phyloP scores from a whole-genome alignment of 2,888 invertebrate genomes.

The Candidula unifasciata region DNA sequence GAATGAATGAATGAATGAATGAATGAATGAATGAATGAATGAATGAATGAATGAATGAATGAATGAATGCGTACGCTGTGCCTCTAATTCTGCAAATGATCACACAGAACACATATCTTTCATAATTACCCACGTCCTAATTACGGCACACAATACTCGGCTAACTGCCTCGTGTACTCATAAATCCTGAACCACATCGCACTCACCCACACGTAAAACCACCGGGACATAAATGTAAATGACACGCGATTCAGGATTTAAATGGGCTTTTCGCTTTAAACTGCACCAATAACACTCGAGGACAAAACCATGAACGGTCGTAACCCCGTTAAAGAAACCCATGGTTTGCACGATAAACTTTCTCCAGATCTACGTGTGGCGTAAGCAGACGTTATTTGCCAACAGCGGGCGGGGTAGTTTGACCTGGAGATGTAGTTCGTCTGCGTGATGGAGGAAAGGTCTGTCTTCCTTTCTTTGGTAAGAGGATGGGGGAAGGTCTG shows the following conservation, averaged over 20 bases:
- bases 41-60: too few relatives aligned
- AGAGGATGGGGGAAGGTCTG: too few relatives aligned
- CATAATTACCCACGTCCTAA: too few relatives aligned
- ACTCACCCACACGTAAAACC: too few relatives aligned
- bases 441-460: not conserved
- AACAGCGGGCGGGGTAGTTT: not conserved
- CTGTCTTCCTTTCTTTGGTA: not conserved
- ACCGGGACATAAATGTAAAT: not conserved
- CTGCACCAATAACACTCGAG: not conserved
- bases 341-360: not conserved
- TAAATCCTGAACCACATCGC: too few relatives aligned
- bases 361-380: not conserved
- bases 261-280: not conserved
- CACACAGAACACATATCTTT: too few relatives aligned
- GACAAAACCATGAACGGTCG: slow-evolving; percentile 1
- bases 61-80: too few relatives aligned
- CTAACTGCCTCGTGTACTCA: too few relatives aligned
- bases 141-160: too few relatives aligned
- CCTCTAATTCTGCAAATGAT: too few relatives aligned
- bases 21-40: too few relatives aligned
- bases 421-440: not conserved
- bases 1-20: too few relatives aligned
- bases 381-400: not conserved
- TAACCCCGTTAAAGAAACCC: slow-evolving; percentile 2
- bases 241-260: not conserved